Base-by-base conservation (phyloP, 2,888 invertebrate species). In the Dynastes maya region DNA sequence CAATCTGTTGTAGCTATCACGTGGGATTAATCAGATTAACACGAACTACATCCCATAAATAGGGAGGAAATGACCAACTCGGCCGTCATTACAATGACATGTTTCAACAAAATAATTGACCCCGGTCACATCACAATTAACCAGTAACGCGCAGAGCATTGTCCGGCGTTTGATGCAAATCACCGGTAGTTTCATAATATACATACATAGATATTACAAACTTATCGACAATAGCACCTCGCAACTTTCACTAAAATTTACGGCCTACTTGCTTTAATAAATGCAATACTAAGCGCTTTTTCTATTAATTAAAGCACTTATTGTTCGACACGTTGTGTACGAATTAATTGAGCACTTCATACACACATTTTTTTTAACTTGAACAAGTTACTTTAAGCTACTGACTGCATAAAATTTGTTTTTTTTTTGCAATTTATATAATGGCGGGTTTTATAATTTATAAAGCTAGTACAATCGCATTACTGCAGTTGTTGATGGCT, bases 241-340 rank as follows among this genome's bases (percentile, higher is more conserved):
- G 29, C 40, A 58, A 77, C 77, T 77, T 77, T 77, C 77, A 77
- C 77, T 77, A 77, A 71, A 77, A 77, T 77, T 70, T 63, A 77
- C 77, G 77, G 70, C 71, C 77, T 77, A 77, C 49, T 77, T 77
- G 63, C 49, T 61, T 70, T 61, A 70, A 29, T 77, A 77, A 77
- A 77, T 77, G 37, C 77, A 68, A 71, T 51, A 51, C 53, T 71
- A 70, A 63, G 71, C 58, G 55, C 45, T 49, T 51, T 74, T 74
- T 74, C 61, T 74, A 45, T 49, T 49, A 61, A 74, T 61, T 74
- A 74, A 74, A 61, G 22, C 55, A 16, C 8, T 37, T 37, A 5
- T 58, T 58, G 55, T 58, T 58, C 6, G 6, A 16, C 22, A 58
- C 22, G 5, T 9, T 2, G 27, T 1, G 9, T 45, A 45, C 45